A percentile compares a stretch with the other conserved stretches of the same genome.
Evolutionary conservation across 2,113 vertebrate species (phyloP).

Genomic region (Corvus moneduloides): DNA sequence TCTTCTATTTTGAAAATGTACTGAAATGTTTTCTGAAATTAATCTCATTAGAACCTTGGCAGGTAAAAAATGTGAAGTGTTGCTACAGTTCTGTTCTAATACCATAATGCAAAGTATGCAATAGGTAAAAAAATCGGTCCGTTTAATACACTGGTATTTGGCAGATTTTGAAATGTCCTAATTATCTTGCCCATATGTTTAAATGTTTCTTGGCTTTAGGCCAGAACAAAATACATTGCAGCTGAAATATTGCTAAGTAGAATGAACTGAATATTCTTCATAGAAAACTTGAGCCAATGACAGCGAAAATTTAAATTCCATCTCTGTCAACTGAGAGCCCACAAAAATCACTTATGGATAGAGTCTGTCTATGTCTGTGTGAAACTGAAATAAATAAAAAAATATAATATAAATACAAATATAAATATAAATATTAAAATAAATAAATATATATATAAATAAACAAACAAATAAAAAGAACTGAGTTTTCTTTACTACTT

Average conservation of each 20-base stretch:
- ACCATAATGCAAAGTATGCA: not conserved
- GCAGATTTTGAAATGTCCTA: conserved; percentile 13
- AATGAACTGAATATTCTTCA: not conserved
- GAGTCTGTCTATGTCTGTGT: not conserved
- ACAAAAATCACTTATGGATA: not conserved
- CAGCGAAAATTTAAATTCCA: not conserved
- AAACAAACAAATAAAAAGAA: not conserved
- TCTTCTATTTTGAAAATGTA: not conserved
- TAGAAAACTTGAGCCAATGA: not conserved
- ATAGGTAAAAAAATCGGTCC: not conserved
- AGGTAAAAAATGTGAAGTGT: conserved; percentile 17
- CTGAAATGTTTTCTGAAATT: conserved; percentile 18
- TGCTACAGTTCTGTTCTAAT: not conserved
- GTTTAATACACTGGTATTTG: not conserved
- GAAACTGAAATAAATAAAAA: not conserved
- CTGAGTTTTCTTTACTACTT: not conserved
- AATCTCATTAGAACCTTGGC: conserved; percentile 15
- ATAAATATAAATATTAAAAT: too few relatives aligned
- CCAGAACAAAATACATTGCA: conserved; percentile 4
- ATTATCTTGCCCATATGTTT: conserved; percentile 38
- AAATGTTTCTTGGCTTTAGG: conserved; percentile 3
- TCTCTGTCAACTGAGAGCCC: not conserved
- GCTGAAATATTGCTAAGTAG: not conserved
- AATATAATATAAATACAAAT: too few relatives aligned
- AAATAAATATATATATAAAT: not conserved